Evolutionary conservation across 2,888 invertebrate genomes (phyloP), one percentile per base, ranked within the genome.

Genomic region (Cyclophora albipunctata): DNA sequence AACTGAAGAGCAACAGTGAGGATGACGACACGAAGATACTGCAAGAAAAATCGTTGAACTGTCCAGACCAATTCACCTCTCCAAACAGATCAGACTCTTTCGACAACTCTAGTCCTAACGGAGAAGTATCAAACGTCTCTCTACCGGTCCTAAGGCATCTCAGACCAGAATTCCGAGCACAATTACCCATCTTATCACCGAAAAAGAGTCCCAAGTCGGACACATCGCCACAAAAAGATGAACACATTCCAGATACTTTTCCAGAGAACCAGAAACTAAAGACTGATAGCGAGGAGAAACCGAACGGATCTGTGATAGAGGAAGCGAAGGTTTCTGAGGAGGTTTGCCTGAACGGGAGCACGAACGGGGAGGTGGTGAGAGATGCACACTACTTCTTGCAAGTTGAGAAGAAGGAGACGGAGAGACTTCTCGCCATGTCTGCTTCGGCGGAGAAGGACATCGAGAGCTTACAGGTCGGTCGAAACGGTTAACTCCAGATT

Each of bases 111-210:
- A 84, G 80, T 73, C 77, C 81, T 2, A 83, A 78, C 2, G 71
- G 72, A 20, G 81, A 80, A 44, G 78, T 81, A 45, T 64, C 71
- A 0, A 73, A 72, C 45, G 66, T 78, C 0, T 79, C 85, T 2
- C 82, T 96, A 56, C 96, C 96, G 2, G 96, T 96, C 7, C 78
- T 96, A 57, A 91, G 95, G 77, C 95, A 96, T 80, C 81, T 96
- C 55, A 90, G 95, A 69, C 95, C 96, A 0, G 96, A 96, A 72
- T 96, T 96, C 74, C 89, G 96, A 34, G 95, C 96, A 0, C 96
- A 96, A 72, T 81, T 96, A 59, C 93, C 95, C 0, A 91, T 93
- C 33, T 78, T 91, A 40, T 92, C 91, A 40, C 91, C 92, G 34
- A 92, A 92, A 79, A 84, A 86, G 66, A 70, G 73, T 62, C 49